phyloP scores from a whole-genome alignment of 2,113 vertebrate genomes.

The Deroptyus accipitrinus region DNA sequence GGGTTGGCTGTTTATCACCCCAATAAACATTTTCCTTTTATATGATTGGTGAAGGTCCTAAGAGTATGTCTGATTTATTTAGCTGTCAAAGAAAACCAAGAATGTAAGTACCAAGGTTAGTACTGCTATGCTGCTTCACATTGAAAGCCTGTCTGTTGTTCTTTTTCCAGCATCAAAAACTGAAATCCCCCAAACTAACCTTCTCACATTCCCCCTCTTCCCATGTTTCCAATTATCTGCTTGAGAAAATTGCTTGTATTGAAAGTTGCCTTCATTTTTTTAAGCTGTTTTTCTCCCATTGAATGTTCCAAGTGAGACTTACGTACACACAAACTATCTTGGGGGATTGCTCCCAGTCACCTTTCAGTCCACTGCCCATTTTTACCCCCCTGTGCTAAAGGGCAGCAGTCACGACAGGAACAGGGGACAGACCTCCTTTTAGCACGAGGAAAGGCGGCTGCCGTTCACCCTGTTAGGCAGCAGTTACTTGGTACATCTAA shows the following conservation, averaged over 20 bases:
- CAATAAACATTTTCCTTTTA: conserved; percentile 2
- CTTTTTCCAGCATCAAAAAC: neutral
- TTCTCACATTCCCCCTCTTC: neutral
- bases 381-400: neutral
- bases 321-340: no score
- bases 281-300: neutral
- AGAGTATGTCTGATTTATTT: neutral
- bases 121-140: neutral
- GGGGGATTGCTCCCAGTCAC: neutral
- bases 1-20: neutral
- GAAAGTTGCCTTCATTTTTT: neutral
- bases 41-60: neutral
- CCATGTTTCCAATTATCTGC: neutral
- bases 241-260: neutral
- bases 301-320: neutral
- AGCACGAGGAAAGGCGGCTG: rapidly evolving
- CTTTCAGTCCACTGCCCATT: neutral
- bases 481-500: neutral
- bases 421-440: neutral
- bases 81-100: neutral
- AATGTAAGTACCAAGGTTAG: neutral
- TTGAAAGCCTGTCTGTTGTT: neutral
- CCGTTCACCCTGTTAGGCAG: neutral
- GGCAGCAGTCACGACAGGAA: neutral
- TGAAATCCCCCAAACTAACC: neutral